Percentiles rank a stretch among this genome's conserved stretches.
phyloP scores from a whole-genome alignment of 2,888 invertebrate genomes.

The Cerceris rybyensis region DNA sequence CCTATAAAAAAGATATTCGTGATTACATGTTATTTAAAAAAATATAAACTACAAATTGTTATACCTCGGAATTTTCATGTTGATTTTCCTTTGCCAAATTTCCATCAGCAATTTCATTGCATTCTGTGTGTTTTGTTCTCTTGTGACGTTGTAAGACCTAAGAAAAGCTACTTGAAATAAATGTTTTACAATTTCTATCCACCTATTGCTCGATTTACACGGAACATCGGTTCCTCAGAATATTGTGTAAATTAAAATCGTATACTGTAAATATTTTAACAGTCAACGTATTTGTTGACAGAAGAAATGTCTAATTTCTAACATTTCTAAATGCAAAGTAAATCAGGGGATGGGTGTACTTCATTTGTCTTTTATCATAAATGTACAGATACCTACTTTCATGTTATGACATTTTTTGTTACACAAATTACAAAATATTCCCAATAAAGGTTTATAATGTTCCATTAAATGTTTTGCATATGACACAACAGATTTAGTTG shows the following conservation, averaged over 20 bases:
- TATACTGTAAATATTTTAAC: background rate
- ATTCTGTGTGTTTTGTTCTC: conserved; percentile 16
- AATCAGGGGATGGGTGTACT: no score
- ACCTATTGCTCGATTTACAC: no score
- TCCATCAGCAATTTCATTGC: background rate
- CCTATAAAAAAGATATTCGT: background rate
- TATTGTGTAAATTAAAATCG: background rate
- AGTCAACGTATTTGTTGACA: background rate
- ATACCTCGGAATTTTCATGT: background rate
- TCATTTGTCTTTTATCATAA: no score
- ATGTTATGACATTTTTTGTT: conserved; percentile 64
- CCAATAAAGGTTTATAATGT: conserved; percentile 77
- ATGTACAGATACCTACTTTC: conserved; percentile 49
- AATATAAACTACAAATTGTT: background rate
- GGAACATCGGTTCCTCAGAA: no score
- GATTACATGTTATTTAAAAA: background rate
- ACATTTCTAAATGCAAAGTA: no score
- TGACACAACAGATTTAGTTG: conserved; percentile 77
- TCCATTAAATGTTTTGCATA: conserved; percentile 81
- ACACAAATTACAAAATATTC: conserved; percentile 67
- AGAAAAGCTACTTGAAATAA: conserved; percentile 3
- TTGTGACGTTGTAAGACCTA: conserved; percentile 30
- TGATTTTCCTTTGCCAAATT: background rate
- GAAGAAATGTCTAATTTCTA: no score
- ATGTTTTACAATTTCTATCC: background rate